Evolutionary conservation across 2,888 invertebrate species (phyloP).

Genomic region (Agriotes lineatus): DNA sequence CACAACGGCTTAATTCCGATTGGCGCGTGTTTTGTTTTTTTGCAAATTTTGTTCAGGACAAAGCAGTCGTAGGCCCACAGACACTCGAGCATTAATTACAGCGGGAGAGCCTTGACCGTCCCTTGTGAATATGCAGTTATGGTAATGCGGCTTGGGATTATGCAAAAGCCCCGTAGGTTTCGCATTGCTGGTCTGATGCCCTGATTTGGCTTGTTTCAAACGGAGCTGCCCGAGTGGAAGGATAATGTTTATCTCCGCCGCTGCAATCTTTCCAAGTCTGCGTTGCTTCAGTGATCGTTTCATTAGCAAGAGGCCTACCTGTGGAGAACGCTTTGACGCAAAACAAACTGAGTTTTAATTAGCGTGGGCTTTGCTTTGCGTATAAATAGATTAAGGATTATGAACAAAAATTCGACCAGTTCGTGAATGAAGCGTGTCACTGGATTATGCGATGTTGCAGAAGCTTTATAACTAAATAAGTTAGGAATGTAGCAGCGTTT

Average conservation of each 20-base stretch:
- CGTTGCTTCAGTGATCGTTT: no score
- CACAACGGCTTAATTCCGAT: neutral
- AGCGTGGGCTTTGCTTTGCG: neutral
- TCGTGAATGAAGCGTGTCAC: no score
- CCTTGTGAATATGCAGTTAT: conserved; percentile 18
- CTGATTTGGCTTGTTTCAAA: conserved; percentile 5
- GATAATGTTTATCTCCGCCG: conserved; percentile 10
- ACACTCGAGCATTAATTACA: conserved; percentile 16
- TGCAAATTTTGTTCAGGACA: neutral
- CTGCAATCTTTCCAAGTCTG: neutral
- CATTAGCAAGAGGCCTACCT: neutral
- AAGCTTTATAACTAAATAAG: no score
- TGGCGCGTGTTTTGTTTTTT: neutral
- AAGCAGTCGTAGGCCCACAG: neutral
- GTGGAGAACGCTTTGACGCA: neutral
- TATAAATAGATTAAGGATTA: neutral
- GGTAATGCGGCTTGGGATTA: conserved; percentile 11
- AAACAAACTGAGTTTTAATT: neutral
- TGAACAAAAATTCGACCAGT: neutral
- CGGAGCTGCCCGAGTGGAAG: neutral
- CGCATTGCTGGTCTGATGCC: neutral
- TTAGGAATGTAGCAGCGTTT: no score
- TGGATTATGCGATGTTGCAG: no score
- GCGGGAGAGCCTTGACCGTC: conserved; percentile 5
- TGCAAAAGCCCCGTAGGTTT: conserved; percentile 5